phyloP scores from a whole-genome alignment of 2,113 vertebrate species.

The Danionella cerebrum region DNA sequence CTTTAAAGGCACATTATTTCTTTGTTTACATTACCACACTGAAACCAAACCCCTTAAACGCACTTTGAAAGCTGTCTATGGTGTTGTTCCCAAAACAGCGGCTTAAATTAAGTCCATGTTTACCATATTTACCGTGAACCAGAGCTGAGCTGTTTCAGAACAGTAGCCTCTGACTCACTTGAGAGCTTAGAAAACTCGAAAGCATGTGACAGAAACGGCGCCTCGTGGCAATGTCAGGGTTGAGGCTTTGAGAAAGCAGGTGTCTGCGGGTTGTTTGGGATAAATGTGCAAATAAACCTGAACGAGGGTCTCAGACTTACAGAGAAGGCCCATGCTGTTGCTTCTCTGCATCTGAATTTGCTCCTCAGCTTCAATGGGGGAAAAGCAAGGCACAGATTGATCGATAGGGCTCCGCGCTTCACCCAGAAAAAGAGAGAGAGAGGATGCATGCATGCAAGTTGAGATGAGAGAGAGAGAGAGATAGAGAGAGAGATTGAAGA shows the following conservation, averaged over 20 bases:
- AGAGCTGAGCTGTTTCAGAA: neutral
- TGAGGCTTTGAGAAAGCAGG: no score
- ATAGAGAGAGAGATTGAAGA: constrained; percentile 43
- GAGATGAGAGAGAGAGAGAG: constrained; percentile 36
- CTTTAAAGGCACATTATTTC: no score
- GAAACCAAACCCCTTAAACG: no score
- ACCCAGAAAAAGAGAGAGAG: constrained; percentile 3
- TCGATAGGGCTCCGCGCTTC: constrained; percentile 78
- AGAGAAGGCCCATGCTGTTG: constrained; percentile 91
- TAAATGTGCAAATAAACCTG: no score
- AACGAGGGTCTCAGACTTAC: constrained; percentile 87
- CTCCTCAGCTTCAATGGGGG: constrained; percentile 72
- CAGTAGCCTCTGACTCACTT: no score
- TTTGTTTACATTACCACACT: no score
- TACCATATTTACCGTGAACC: neutral
- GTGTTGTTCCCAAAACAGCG: neutral
- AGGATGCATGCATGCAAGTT: neutral
- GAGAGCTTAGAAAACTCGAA: no score
- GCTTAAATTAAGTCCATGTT: neutral
- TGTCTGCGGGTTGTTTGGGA: no score
- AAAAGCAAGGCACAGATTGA: constrained; percentile 79
- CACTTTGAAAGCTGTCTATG: no score
- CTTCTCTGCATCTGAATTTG: constrained; percentile 77
- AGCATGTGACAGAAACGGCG: no score
- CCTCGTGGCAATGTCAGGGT: no score